A percentile compares a stretch with the other conserved stretches of the same genome.
Evolutionary conservation across 2,113 vertebrate species (phyloP).

Genomic region (Boulengerochromis microlepis): DNA sequence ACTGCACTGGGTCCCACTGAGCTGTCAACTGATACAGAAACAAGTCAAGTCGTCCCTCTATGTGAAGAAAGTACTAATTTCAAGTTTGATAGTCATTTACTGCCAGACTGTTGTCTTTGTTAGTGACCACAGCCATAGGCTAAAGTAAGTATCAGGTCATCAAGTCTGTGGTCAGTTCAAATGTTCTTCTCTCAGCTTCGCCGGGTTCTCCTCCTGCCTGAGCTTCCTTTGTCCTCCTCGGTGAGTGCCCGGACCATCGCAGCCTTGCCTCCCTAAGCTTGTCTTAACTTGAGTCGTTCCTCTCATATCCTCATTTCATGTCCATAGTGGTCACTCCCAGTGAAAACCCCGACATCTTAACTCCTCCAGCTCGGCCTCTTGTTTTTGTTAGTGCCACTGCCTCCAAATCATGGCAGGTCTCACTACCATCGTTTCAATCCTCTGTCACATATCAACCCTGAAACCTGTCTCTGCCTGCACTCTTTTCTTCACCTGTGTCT

Average conservation of each 20-base stretch:
- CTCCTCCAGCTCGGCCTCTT: neutral
- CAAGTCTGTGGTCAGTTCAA: neutral
- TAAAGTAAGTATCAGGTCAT: neutral
- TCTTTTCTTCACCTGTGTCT: neutral
- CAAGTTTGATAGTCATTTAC: fast-evolving
- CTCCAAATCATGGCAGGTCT: fast-evolving
- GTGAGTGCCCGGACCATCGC: neutral
- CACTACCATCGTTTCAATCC: neutral
- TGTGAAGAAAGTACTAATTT: neutral
- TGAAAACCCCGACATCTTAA: neutral
- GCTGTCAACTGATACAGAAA: constrained; percentile 20
- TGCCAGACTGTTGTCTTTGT: neutral
- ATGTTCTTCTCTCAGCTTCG: neutral
- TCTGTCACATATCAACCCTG: neutral
- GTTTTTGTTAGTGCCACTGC: neutral
- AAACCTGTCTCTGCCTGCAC: neutral
- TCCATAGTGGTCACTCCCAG: neutral
- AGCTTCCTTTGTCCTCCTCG: neutral
- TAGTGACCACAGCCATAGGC: neutral
- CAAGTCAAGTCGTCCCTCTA: neutral
- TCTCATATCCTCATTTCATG: neutral
- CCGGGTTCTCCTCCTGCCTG: neutral
- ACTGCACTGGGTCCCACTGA: constrained; percentile 57
- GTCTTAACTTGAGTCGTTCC: neutral
- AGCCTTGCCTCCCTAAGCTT: neutral